Base-by-base conservation (phyloP, 1,140 invertebrate genomes). In the Drosophila novamexicana region DNA sequence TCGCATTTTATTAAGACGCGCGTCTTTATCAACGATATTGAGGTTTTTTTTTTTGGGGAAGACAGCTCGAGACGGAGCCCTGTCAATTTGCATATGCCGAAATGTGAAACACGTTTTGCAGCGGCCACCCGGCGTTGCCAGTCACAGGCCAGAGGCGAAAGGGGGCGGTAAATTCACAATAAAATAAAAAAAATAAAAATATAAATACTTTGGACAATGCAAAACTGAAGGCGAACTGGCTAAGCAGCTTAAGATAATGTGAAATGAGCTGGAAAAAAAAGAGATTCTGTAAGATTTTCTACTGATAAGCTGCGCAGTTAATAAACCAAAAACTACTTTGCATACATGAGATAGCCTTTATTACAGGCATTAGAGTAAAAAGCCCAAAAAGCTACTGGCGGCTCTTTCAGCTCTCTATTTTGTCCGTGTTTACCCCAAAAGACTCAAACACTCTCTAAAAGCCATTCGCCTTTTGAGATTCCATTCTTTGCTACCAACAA, bases 1-100 rank as follows among this genome's bases (percentile, higher is more conserved):
- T 58, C 65, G 67, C 73, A 61, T 86, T 76, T 88, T 75, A 88
- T 82, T 86, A 82, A 82, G 82, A 86, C 65, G 59, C 45, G 64
- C 57, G 61, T 71, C 76, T 88, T 88, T 62, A 82, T 88, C 64
- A 81, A 68, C 18, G 50, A 7, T 36, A 52, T 52, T 34, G 12
- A 22, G 18, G 29, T 49, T 7, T 10, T 18, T 49, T 29, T 39
- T 49, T 18, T 49, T 29, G 9, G 40, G 50, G 50, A 45, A 54
- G 62, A 66, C 69, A 67, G 39, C 59, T 67, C 34, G 34, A 62
- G 49, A 42, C 71, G 40, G 52, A 49, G 36, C 47, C 22, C 71
- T 69, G 63, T 56, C 71, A 78, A 85, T 79, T 79, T 66, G 63
- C 78, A 85, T 81, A 74, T 56, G 50, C 65, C 65, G 65, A 74